Percentiles rank a stretch among this genome's conserved stretches.
phyloP scores from a whole-genome alignment of 2,113 vertebrate species.

The Acrocephalus kingi region DNA sequence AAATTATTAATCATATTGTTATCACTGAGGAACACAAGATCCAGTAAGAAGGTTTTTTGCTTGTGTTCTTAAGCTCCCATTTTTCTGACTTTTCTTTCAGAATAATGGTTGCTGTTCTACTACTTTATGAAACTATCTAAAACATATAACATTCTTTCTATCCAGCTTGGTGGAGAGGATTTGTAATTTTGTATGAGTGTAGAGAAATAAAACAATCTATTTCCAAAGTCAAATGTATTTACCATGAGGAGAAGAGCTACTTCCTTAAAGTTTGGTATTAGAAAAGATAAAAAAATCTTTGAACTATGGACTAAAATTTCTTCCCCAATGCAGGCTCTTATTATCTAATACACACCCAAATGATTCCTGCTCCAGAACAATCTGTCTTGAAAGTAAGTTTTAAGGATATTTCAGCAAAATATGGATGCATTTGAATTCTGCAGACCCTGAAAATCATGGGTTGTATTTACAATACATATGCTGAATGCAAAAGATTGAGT shows the following conservation, averaged over 20 bases:
- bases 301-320: not conserved
- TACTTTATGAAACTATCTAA: not conserved
- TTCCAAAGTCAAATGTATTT: not conserved
- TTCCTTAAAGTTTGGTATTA: not conserved
- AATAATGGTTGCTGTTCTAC: not conserved
- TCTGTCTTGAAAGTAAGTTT: not conserved
- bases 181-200: not conserved
- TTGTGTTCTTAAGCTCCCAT: not conserved
- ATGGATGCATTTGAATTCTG: not conserved
- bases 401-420: not conserved
- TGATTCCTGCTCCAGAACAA: not conserved
- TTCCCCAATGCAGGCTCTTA: not conserved
- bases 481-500: not conserved
- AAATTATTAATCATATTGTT: not conserved
- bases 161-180: not conserved
- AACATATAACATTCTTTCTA: not conserved
- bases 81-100: not conserved
- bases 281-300: not conserved
- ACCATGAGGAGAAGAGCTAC: not conserved
- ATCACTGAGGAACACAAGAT: not conserved
- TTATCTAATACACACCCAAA: not conserved
- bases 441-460: not conserved
- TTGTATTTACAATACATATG: not conserved
- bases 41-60: not conserved
- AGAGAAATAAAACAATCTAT: not conserved